A percentile compares a stretch with the other conserved stretches of the same genome.
phyloP scores from a whole-genome alignment of 2,113 vertebrate genomes.

The Butorides virescens region DNA sequence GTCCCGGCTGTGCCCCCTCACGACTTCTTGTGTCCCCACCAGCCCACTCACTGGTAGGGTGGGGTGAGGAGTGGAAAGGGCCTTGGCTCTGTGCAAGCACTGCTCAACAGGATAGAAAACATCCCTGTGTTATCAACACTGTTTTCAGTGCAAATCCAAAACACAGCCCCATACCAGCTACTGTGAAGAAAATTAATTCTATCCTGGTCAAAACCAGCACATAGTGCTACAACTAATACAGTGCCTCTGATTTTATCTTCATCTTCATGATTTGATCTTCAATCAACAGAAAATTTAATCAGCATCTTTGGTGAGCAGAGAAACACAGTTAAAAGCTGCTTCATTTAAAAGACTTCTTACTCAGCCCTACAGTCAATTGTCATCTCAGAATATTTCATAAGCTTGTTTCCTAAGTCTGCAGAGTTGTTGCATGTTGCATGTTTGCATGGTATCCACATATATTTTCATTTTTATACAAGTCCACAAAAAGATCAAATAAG shows the following conservation, averaged over 20 bases:
- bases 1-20: no score
- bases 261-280: not conserved
- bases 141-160: no score
- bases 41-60: no score
- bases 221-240: not conserved
- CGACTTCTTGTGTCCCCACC: no score
- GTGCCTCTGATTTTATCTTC: not conserved
- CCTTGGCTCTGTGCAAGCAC: no score
- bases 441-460: not conserved
- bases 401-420: not conserved
- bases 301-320: not conserved
- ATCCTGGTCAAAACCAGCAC: no score
- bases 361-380: not conserved
- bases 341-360: not conserved
- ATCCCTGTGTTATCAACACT: no score
- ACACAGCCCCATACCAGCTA: no score
- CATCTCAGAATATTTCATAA: not conserved
- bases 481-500: not conserved
- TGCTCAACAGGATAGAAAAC: no score
- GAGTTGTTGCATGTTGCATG: not conserved
- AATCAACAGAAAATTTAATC: not conserved
- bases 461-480: not conserved
- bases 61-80: no score
- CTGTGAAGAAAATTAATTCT: no score
- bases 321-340: not conserved